Percentiles rank a stretch among this genome's conserved stretches.
Evolutionary conservation across 1,140 invertebrate species (phyloP).

Genomic region (Telenomus remus): DNA sequence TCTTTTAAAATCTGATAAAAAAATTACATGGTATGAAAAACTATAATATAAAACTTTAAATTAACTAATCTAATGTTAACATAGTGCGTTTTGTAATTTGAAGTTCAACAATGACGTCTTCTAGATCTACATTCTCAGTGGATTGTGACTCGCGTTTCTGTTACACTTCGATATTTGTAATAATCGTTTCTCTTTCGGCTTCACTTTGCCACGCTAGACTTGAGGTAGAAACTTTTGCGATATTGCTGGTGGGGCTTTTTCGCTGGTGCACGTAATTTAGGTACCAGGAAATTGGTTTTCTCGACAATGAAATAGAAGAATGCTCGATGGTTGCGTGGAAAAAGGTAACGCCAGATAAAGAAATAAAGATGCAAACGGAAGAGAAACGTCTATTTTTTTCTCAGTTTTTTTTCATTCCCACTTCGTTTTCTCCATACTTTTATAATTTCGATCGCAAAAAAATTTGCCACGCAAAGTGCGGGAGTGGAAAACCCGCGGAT

Average conservation of each 20-base stretch:
- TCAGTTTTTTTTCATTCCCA: slow-evolving; percentile 16
- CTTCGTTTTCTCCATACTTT: slow-evolving; percentile 18
- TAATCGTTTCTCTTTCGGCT: slow-evolving; percentile 56
- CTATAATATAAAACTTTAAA: too few species aligned
- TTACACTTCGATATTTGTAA: slow-evolving; percentile 60
- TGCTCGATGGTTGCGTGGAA: slow-evolving; percentile 65
- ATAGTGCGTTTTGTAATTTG: slow-evolving; percentile 67
- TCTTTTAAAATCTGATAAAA: too few species aligned
- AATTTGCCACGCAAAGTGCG: slow-evolving; percentile 44
- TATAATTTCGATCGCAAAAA: slow-evolving; percentile 41
- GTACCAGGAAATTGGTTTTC: slow-evolving; percentile 76
- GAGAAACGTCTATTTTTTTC: slow-evolving; percentile 46
- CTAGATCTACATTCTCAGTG: slow-evolving; percentile 75
- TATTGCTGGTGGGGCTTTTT: slow-evolving; percentile 69
- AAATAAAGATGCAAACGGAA: slow-evolving; percentile 52
- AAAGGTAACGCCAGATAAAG: slow-evolving; percentile 43
- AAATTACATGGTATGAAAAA: too few species aligned
- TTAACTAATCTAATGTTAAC: too few species aligned
- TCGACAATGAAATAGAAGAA: slow-evolving; percentile 77
- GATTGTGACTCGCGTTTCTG: slow-evolving; percentile 42
- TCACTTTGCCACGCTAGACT: slow-evolving; percentile 57
- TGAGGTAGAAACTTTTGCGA: slow-evolving; percentile 70
- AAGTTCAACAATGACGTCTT: slow-evolving; percentile 76
- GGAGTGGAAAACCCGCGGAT: slow-evolving; percentile 52
- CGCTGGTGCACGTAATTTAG: slow-evolving; percentile 73